Evolutionary conservation across 2,113 vertebrate species (phyloP).

Genomic region (Reinhardtius hippoglossoides): DNA sequence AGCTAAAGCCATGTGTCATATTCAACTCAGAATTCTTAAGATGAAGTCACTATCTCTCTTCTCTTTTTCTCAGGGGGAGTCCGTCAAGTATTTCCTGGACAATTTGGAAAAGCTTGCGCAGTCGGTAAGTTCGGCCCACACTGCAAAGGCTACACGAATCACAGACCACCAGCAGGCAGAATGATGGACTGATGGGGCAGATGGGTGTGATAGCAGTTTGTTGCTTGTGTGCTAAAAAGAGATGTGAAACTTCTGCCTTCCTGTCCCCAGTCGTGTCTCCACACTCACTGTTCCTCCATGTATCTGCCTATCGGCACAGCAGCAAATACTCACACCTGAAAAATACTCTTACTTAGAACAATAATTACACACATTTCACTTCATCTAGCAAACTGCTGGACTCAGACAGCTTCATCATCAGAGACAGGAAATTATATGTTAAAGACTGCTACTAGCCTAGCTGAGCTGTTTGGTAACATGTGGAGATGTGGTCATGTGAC

Average conservation of each 20-base stretch:
- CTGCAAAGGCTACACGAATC: neutral
- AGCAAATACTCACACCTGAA: neutral
- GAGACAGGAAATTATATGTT: neutral
- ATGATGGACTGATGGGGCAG: neutral
- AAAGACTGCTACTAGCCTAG: neutral
- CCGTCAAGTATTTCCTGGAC: conserved; percentile 98
- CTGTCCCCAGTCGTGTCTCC: conserved; percentile 17
- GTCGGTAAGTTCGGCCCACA: conserved; percentile 85
- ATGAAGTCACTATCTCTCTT: conserved; percentile 1
- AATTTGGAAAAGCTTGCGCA: conserved; percentile 96
- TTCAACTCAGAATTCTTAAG: neutral
- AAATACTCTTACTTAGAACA: neutral
- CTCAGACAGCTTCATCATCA: neutral
- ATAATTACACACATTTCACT: too few species aligned
- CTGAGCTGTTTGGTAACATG: neutral
- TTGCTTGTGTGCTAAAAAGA: conserved; percentile 14
- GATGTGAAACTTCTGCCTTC: conserved; percentile 59
- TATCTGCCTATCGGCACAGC: neutral
- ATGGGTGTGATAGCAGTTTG: conserved; percentile 16
- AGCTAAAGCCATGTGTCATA: neutral
- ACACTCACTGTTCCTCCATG: neutral
- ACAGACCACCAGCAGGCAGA: neutral
- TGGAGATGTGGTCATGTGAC: neutral
- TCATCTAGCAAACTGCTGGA: too few species aligned
- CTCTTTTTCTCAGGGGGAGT: conserved; percentile 88